Percentiles rank a stretch among this genome's conserved stretches.
These are phyloP conservation scores for Harlomillsia oculata DNA, from an alignment of 1,140 invertebrate genomes.

Conservation along the genomic window DNA sequence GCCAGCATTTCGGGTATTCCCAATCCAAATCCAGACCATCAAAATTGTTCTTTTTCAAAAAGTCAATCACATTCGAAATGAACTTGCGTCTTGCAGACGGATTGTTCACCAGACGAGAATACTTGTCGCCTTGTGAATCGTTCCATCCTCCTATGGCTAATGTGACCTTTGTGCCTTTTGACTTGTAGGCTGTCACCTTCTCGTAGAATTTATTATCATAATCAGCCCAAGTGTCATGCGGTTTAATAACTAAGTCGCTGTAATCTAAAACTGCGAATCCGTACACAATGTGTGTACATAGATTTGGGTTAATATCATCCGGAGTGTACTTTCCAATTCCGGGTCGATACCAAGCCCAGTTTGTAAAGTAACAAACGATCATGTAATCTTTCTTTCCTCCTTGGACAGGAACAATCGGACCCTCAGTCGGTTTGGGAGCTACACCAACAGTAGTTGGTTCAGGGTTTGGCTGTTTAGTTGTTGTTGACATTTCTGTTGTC, in stretches of 20 bases:
- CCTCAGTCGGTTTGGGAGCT: background rate
- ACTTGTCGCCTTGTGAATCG: slow-evolving; percentile 43
- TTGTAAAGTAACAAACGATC: slow-evolving; percentile 84
- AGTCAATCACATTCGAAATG: slow-evolving; percentile 40
- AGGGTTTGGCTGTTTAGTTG: background rate
- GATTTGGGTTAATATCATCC: slow-evolving; percentile 69
- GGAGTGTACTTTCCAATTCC: slow-evolving; percentile 69
- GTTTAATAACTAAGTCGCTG: slow-evolving; percentile 62
- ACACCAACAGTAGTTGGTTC: background rate
- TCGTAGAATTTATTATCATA: slow-evolving; percentile 57
- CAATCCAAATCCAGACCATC: slow-evolving; percentile 46
- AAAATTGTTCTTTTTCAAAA: slow-evolving; percentile 42
- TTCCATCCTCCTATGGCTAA: slow-evolving; percentile 47
- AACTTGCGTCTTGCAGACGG: slow-evolving; percentile 39
- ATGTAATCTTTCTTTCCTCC: slow-evolving; percentile 37
- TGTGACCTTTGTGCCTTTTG: slow-evolving; percentile 54
- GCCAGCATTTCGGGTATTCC: slow-evolving; percentile 57
- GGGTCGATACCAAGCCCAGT: slow-evolving; percentile 86
- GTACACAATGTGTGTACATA: slow-evolving; percentile 86
- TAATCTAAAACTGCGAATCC: slow-evolving; percentile 79
- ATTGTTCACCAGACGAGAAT: slow-evolving; percentile 42
- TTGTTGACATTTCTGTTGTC: background rate
- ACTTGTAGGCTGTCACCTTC: slow-evolving; percentile 64
- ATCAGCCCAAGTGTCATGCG: slow-evolving; percentile 81
- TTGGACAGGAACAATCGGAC: background rate